Percentiles rank a stretch among this genome's conserved stretches.
Evolutionary conservation across 2,113 vertebrate species (phyloP).

Genomic region (Chloebia gouldiae): DNA sequence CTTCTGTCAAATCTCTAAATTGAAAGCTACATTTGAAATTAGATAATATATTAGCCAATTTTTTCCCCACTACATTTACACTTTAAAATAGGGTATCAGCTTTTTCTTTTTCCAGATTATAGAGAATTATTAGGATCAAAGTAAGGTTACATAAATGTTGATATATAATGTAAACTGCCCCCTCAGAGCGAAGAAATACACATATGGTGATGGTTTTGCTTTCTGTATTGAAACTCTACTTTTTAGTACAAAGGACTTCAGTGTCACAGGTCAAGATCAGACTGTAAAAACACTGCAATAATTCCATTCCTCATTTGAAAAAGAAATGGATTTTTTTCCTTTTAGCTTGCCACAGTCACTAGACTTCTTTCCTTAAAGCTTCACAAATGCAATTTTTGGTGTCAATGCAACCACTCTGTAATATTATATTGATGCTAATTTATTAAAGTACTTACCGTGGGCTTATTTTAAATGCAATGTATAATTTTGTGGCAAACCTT

Average conservation of each 20-base stretch:
- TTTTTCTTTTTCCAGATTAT: background rate
- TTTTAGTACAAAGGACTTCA: background rate
- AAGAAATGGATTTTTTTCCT: constrained; percentile 28
- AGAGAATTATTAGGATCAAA: background rate
- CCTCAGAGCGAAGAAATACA: background rate
- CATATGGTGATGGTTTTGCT: background rate
- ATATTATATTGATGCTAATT: constrained; percentile 67
- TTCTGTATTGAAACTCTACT: background rate
- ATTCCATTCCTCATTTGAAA: background rate
- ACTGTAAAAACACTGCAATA: background rate
- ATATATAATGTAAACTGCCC: background rate
- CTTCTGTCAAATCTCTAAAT: background rate
- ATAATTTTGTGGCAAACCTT: constrained; percentile 69
- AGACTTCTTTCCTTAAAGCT: constrained; percentile 41
- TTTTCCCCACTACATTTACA: background rate
- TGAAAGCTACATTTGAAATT: background rate
- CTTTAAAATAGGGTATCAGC: background rate
- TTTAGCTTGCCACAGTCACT: background rate
- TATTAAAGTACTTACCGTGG: constrained; percentile 59
- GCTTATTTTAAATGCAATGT: constrained; percentile 60
- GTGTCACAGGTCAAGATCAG: background rate
- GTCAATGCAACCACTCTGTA: constrained; percentile 57
- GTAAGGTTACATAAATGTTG: background rate
- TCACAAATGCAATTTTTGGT: constrained; percentile 49
- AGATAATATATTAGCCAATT: background rate